Percentiles rank a stretch among this genome's conserved stretches.
These are phyloP conservation scores for Peribatodes rhomboidaria DNA, from an alignment of 2,888 invertebrate genomes.

Conservation along the genomic window DNA sequence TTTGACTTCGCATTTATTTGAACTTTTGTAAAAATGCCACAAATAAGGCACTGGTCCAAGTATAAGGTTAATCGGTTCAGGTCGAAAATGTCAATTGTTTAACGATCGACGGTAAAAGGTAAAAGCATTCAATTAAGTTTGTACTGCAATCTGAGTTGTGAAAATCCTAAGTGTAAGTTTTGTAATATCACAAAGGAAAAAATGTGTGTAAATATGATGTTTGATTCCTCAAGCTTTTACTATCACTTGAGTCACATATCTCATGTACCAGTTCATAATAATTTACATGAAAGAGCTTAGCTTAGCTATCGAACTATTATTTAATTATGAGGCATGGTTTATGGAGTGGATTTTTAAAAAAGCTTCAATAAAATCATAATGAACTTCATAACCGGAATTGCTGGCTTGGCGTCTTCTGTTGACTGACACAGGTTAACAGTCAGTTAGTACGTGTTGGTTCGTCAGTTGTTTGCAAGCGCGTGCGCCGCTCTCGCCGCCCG, in stretches of 20 bases:
- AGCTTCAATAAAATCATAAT: neutral
- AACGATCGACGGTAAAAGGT: neutral
- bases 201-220: neutral
- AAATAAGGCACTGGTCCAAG: neutral
- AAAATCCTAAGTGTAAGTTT: neutral
- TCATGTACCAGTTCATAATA: no score
- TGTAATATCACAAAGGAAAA: neutral
- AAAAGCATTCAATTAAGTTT: neutral
- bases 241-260: no score
- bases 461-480: neutral
- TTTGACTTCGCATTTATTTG: slow-evolving; percentile 12
- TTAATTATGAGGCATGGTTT: no score
- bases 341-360: slow-evolving; percentile 12
- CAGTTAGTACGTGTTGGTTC: neutral
- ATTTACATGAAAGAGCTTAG: no score
- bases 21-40: slow-evolving; percentile 21
- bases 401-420: neutral
- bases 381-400: neutral
- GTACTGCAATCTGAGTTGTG: neutral
- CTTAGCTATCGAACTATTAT: neutral
- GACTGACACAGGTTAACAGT: neutral
- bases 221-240: no score
- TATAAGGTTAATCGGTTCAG: slow-evolving; percentile 7
- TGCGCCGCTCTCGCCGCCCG: neutral
- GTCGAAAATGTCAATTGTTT: slow-evolving; percentile 3